phyloP scores from a whole-genome alignment of 2,113 vertebrate species.

The Acrocephalus arundinaceus region DNA sequence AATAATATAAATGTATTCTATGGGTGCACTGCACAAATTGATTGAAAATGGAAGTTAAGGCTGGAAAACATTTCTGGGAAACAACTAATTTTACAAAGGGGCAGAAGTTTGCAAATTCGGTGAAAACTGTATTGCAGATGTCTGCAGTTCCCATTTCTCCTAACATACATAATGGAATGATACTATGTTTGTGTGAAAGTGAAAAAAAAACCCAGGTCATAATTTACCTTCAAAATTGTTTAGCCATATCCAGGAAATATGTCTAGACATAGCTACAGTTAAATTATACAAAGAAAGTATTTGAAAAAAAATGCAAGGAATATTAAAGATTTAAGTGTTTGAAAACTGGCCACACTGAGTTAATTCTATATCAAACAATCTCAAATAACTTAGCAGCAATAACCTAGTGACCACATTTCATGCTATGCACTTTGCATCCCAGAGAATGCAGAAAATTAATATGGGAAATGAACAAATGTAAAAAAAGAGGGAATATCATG shows the following conservation, averaged over 20 bases:
- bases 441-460: not conserved
- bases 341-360: not conserved
- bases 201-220: slow-evolving; percentile 22
- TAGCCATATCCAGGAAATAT: slow-evolving; percentile 63
- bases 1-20: not conserved
- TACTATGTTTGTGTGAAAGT: slow-evolving; percentile 34
- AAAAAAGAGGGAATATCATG: not conserved
- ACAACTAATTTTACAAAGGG: not conserved
- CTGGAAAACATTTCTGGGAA: not conserved
- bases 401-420: not conserved
- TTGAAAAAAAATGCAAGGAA: slow-evolving; percentile 11
- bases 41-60: not conserved
- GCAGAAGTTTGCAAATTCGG: not conserved
- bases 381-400: not conserved
- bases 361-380: not conserved
- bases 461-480: not conserved
- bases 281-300: slow-evolving; percentile 56
- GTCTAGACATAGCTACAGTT: slow-evolving; percentile 60
- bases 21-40: not conserved
- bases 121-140: not conserved
- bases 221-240: slow-evolving; percentile 64
- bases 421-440: not conserved
- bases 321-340: slow-evolving; percentile 16
- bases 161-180: slow-evolving; percentile 13
- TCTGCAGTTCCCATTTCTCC: slow-evolving; percentile 45